These are phyloP conservation scores for Mactromeris polynyma DNA, from an alignment of 2,888 invertebrate species.

Conservation along the genomic window DNA sequence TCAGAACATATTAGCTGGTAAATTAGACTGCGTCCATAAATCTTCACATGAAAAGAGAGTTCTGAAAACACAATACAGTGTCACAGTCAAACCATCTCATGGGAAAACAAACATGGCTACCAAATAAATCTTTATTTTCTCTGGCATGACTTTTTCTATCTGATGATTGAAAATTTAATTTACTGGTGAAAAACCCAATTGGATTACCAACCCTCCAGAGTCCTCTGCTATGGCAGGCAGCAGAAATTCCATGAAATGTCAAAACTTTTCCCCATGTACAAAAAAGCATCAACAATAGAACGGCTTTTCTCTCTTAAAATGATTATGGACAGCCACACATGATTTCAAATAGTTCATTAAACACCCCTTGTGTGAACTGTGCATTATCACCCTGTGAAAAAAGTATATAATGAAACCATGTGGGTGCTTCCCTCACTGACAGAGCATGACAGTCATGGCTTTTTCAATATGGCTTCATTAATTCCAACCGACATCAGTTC, in stretches of 20 bases:
- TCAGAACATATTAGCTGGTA: slow-evolving; percentile 16
- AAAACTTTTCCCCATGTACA: not conserved
- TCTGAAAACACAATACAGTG: slow-evolving; percentile 22
- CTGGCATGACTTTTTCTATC: slow-evolving; percentile 8
- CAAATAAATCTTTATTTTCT: slow-evolving; percentile 42
- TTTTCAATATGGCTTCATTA: slow-evolving; percentile 1
- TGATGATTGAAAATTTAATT: slow-evolving; percentile 34
- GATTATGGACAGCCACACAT: slow-evolving; percentile 10
- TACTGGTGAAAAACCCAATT: slow-evolving; percentile 31
- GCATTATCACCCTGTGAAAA: not conserved
- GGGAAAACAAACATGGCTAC: slow-evolving; percentile 42
- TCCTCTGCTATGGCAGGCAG: not conserved
- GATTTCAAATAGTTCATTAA: slow-evolving; percentile 19
- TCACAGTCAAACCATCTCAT: slow-evolving; percentile 27
- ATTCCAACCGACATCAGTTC: slow-evolving; percentile 6
- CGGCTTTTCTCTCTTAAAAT: not conserved
- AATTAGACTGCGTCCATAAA: slow-evolving; percentile 42
- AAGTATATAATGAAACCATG: not conserved
- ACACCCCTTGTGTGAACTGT: not conserved
- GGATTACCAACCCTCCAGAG: slow-evolving; percentile 7
- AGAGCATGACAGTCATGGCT: not conserved
- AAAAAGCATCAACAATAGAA: not conserved
- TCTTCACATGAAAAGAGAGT: slow-evolving; percentile 13
- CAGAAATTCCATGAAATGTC: not conserved
- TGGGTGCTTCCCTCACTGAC: not conserved